Evolutionary conservation across 2,888 invertebrate species (phyloP), one percentile per base, ranked within the genome.

Genomic region (Temnothorax ravouxi): DNA sequence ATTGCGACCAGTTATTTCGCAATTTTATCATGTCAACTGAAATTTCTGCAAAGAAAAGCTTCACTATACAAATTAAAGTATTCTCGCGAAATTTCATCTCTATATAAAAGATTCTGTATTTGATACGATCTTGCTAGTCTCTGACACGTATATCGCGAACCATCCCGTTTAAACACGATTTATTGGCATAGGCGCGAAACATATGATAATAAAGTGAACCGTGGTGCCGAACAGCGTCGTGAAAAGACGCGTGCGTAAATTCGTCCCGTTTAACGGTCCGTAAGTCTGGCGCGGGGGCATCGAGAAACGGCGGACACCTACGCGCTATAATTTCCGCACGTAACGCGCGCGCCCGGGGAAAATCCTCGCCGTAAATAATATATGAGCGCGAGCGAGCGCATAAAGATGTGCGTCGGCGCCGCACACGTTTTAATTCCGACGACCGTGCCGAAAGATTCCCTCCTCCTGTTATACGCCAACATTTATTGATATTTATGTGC

Each of bases 201-300:
- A 72, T 61, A 86, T 69, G 13, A 71, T 80, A 82, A 88, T 87
- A 89, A 90, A 86, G 81, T 80, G 54, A 62, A 29, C 44, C 71
- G 52, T 9, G 81, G 71, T 75, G 76, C 83, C 84, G 62, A 84
- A 87, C 83, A 86, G 75, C 81, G 44, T 41, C 41, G 59, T 61
- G 82, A 84, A 88, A 88, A 90, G 87, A 54, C 88, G 76, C 79
- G 67, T 72, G 62, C 77, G 86, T 90, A 90, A 90, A 90, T 90
- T 88, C 86, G 87, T 71, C 71, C 61, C 52, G 84, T 76, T 89
- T 87, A 88, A 90, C 90, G 90, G 86, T 86, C 88, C 84, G 90
- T 90, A 90, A 90, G 88, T 90, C 86, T 88, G n/a, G n/a, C n/a
- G 84, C 84, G 84, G 29, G 34, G 54, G 50, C 84, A 85, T 87